These are phyloP conservation scores for Bellardia bayeri DNA, from an alignment of 2,888 invertebrate species.

Conservation along the genomic window DNA sequence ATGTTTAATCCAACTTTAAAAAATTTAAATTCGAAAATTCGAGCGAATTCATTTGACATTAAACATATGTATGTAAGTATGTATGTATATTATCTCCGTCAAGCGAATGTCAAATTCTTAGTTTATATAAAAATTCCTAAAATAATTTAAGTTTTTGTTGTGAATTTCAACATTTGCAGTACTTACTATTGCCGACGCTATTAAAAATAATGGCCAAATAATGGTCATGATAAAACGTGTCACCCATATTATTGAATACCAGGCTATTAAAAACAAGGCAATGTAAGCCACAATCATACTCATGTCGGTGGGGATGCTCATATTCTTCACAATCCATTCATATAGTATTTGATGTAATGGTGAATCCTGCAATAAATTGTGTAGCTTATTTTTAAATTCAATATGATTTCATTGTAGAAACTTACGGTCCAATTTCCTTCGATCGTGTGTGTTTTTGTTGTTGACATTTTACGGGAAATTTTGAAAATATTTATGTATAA, in stretches of 20 bases:
- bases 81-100: too few relatives aligned
- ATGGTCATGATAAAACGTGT: conserved; percentile 77
- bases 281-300: conserved; percentile 77
- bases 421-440: conserved; percentile 73
- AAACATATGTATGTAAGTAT: too few relatives aligned
- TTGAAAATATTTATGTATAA: conserved; percentile 49
- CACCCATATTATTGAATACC: conserved; percentile 77
- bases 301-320: conserved; percentile 74
- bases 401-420: background rate
- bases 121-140: too few relatives aligned
- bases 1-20: too few relatives aligned
- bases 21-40: too few relatives aligned
- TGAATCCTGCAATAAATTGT: conserved; percentile 69
- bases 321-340: conserved; percentile 78
- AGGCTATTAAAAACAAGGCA: conserved; percentile 76
- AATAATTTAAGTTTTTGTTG: too few relatives aligned
- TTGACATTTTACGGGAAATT: conserved; percentile 74
- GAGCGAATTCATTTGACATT: too few relatives aligned
- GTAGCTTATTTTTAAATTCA: background rate
- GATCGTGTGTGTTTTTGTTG: conserved; percentile 43
- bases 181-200: conserved; percentile 76
- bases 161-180: background rate
- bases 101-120: too few relatives aligned
- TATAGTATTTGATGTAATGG: conserved; percentile 74
- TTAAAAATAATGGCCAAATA: conserved; percentile 78